Percentiles rank a stretch among this genome's conserved stretches.
Conservation (phyloP, 2,113 vertebrate species). For the Gobius niger region DNA sequence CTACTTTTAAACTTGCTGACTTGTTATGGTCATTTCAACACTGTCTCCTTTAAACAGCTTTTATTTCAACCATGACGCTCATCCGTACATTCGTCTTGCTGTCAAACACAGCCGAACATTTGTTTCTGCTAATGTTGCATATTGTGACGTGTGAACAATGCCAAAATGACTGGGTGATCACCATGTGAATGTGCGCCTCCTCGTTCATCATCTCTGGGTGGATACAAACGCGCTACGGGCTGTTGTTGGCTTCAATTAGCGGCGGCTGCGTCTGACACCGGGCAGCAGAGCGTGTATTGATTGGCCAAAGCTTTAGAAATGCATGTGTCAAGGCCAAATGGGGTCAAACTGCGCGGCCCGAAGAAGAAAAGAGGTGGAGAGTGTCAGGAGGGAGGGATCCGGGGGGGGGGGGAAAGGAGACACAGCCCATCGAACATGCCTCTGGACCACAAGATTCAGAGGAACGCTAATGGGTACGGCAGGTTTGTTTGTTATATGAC, state of each 20-base stretch:
- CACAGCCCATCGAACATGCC: constrained; percentile 43
- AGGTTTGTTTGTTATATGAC: neutral
- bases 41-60: neutral
- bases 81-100: constrained; percentile 19
- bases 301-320: constrained; percentile 63
- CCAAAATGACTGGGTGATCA: constrained; percentile 44
- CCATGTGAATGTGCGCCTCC: constrained; percentile 56
- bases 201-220: constrained; percentile 52
- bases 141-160: constrained; percentile 37
- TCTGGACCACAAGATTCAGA: constrained; percentile 43
- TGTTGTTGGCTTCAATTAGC: constrained; percentile 70
- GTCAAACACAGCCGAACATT: constrained; percentile 29
- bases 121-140: constrained; percentile 31
- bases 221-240: constrained; percentile 36
- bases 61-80: constrained; percentile 1
- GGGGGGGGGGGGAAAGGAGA: constrained; percentile 44
- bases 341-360: constrained; percentile 66
- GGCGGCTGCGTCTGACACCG: constrained; percentile 61
- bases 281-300: constrained; percentile 63
- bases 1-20: neutral
- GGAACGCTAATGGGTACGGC: constrained; percentile 28
- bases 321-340: constrained; percentile 70
- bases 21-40: neutral
- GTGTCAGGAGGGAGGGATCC: constrained; percentile 44
- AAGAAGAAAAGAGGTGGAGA: constrained; percentile 49